Evolutionary conservation across 2,888 invertebrate species (phyloP).

Genomic region (Ferrisia virgata): DNA sequence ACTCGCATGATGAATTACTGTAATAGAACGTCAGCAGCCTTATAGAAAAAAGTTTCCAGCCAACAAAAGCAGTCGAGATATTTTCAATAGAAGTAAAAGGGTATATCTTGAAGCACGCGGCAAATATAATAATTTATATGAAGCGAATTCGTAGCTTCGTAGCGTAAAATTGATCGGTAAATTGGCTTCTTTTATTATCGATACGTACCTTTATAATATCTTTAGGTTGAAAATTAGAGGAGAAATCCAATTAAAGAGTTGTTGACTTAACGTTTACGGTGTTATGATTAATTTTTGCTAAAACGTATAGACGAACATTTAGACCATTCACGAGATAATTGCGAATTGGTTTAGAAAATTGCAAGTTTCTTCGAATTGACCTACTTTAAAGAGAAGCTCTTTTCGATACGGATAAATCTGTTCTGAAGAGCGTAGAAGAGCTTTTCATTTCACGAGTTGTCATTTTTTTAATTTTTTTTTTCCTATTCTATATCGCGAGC

Average conservation of each 20-base stretch:
- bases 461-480: too few relatives aligned
- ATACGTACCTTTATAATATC: neutral
- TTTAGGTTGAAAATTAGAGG: neutral
- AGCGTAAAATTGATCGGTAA: neutral
- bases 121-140: neutral
- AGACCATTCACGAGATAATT: neutral
- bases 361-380: neutral
- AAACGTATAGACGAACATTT: neutral
- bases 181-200: neutral
- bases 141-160: neutral
- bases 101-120: neutral
- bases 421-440: too few relatives aligned
- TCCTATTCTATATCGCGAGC: too few relatives aligned
- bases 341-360: neutral
- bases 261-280: neutral
- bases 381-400: neutral
- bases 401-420: too few relatives aligned
- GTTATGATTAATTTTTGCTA: neutral
- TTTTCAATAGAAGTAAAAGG: neutral
- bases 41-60: neutral
- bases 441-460: too few relatives aligned
- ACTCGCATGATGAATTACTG: too few relatives aligned
- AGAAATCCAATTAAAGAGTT: neutral
- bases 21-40: neutral
- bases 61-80: neutral